Conservation (phyloP, 2,797 vertebrate species). For the Clarias fuscus region DNA sequence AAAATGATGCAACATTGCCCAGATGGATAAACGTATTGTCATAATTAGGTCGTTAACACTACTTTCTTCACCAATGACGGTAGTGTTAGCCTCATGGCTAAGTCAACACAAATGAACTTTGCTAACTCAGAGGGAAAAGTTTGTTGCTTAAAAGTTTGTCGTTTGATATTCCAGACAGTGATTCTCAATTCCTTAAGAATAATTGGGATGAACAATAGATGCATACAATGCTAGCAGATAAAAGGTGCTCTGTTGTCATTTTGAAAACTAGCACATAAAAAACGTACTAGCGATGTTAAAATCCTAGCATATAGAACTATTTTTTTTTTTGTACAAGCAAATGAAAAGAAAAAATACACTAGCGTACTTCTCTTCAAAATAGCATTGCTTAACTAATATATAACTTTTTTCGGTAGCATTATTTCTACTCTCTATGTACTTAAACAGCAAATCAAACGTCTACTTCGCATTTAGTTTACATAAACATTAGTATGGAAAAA, state of each 20-base stretch:
- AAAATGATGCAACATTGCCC: slow-evolving; percentile 33
- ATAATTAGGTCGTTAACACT: background rate
- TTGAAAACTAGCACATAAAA: background rate
- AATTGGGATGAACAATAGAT: background rate
- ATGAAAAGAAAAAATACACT: background rate
- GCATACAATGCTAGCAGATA: background rate
- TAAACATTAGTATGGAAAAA: background rate
- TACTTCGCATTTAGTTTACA: background rate
- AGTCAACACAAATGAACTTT: background rate
- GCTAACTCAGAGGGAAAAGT: background rate
- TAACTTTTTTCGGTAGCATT: too few species aligned
- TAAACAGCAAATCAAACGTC: background rate
- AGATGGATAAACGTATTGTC: slow-evolving; percentile 17
- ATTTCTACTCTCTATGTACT: too few species aligned
- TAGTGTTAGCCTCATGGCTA: background rate
- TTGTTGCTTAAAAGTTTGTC: background rate
- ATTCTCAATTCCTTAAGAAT: background rate
- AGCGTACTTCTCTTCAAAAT: background rate
- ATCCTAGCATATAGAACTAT: background rate
- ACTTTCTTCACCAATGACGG: background rate
- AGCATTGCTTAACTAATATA: background rate
- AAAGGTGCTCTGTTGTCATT: background rate
- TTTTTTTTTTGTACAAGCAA: background rate
- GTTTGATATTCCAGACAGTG: background rate
- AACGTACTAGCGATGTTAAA: background rate